Evolutionary conservation across 2,888 invertebrate species (phyloP).

Genomic region (Phrixothrix hirtus): DNA sequence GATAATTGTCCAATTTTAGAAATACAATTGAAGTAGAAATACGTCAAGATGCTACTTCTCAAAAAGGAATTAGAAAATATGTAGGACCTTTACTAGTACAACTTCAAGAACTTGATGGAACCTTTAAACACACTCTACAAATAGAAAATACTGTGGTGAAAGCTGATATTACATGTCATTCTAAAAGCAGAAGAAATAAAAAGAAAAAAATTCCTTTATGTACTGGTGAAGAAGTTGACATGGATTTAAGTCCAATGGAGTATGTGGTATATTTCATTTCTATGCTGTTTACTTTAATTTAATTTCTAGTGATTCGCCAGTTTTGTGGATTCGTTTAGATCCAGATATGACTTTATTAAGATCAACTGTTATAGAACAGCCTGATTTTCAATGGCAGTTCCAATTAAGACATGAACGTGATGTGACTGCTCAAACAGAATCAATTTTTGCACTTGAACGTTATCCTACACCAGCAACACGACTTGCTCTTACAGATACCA

Average conservation of each 20-base stretch:
- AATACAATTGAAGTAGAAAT: constrained; percentile 98
- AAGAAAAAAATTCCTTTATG: constrained; percentile 98
- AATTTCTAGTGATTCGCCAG: constrained; percentile 87
- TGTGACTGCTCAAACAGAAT: constrained; percentile 91
- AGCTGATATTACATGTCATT: constrained; percentile 98
- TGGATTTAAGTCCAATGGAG: constrained; percentile 98
- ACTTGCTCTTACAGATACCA: constrained; percentile 87
- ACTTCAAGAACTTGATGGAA: constrained; percentile 96
- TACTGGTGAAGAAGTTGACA: constrained; percentile 98
- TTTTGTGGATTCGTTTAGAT: constrained; percentile 94
- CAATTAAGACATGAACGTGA: constrained; percentile 96
- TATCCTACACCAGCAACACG: constrained; percentile 90
- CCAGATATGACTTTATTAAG: constrained; percentile 91
- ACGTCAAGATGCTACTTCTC: constrained; percentile 83
- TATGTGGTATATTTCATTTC: too few species aligned
- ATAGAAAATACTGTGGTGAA: constrained; percentile 94
- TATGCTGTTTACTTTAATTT: too few species aligned
- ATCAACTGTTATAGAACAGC: constrained; percentile 87
- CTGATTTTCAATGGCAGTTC: constrained; percentile 99
- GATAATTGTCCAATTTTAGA: too few species aligned
- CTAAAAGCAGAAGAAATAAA: constrained; percentile 96
- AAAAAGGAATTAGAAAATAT: constrained; percentile 83
- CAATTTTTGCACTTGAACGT: constrained; percentile 81
- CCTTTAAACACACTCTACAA: constrained; percentile 93
- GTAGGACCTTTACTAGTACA: constrained; percentile 93